A percentile compares a stretch with the other conserved stretches of the same genome.
phyloP scores from a whole-genome alignment of 2,113 vertebrate genomes.

The Sorex araneus region DNA sequence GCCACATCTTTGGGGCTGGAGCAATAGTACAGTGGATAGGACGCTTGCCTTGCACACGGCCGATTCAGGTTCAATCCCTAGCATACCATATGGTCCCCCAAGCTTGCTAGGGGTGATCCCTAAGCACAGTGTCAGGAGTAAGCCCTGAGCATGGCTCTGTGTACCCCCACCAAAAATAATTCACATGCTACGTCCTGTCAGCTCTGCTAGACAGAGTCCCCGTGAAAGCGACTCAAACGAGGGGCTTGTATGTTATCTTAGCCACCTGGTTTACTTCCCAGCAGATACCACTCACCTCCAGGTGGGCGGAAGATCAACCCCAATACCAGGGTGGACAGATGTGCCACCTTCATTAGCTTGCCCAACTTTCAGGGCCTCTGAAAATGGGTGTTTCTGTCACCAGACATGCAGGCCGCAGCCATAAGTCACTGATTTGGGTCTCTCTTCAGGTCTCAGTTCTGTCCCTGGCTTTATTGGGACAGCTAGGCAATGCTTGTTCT shows the following conservation, averaged over 20 bases:
- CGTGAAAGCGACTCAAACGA: not conserved
- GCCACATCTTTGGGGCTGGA: not conserved
- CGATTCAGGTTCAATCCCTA: no score
- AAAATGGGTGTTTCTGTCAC: not conserved
- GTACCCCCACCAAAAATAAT: not conserved
- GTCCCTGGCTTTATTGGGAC: slow-evolving; percentile 42
- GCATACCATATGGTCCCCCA: no score
- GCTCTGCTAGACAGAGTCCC: not conserved
- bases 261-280: slow-evolving; percentile 29
- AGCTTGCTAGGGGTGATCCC: no score
- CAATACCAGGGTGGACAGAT: slow-evolving; percentile 47
- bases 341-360: slow-evolving; percentile 47
- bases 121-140: no score
- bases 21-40: no score
- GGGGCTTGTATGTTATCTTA: not conserved
- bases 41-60: no score
- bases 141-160: no score
- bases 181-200: not conserved
- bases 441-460: not conserved
- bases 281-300: not conserved
- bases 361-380: slow-evolving; percentile 36
- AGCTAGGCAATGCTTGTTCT: not conserved
- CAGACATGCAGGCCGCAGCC: not conserved
- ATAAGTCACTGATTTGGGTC: not conserved
- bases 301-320: slow-evolving; percentile 42